Percentiles rank a stretch among this genome's conserved stretches.
phyloP scores from a whole-genome alignment of 2,113 vertebrate species.

The Halcyon senegalensis region DNA sequence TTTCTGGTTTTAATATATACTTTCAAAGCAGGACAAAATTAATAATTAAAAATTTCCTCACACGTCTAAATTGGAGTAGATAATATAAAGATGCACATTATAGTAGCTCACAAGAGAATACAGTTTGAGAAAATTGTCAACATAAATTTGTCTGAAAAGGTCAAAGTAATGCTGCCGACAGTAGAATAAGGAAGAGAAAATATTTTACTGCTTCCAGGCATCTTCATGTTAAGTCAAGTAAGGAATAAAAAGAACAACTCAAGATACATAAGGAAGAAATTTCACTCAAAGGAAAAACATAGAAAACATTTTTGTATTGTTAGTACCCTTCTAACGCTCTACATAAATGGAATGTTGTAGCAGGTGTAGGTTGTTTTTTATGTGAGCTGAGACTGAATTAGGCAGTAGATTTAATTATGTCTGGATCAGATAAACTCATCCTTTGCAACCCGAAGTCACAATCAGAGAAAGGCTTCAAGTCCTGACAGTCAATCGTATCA shows the following conservation, averaged over 20 bases:
- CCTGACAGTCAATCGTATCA: background rate
- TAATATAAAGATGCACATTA: constrained; percentile 47
- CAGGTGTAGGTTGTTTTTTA: background rate
- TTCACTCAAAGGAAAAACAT: background rate
- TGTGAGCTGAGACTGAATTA: background rate
- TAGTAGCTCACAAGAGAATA: constrained; percentile 50
- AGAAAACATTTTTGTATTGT: background rate
- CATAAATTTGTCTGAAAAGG: constrained; percentile 73
- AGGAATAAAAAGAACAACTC: constrained; percentile 50
- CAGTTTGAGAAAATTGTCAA: constrained; percentile 58
- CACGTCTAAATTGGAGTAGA: constrained; percentile 11
- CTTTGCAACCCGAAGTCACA: background rate
- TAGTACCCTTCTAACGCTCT: background rate
- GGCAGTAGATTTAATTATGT: background rate
- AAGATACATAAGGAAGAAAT: background rate
- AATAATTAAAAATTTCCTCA: constrained; percentile 59
- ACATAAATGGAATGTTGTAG: background rate
- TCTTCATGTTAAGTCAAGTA: constrained; percentile 64
- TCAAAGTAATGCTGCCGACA: constrained; percentile 63
- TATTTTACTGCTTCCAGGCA: constrained; percentile 60
- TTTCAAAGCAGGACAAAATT: constrained; percentile 52
- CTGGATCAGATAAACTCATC: background rate
- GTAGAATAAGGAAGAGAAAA: constrained; percentile 54
- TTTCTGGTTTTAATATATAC: constrained; percentile 38
- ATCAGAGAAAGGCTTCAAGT: background rate